These are phyloP conservation scores for Octodonta nipae DNA, from an alignment of 2,888 invertebrate genomes.

Conservation along the genomic window DNA sequence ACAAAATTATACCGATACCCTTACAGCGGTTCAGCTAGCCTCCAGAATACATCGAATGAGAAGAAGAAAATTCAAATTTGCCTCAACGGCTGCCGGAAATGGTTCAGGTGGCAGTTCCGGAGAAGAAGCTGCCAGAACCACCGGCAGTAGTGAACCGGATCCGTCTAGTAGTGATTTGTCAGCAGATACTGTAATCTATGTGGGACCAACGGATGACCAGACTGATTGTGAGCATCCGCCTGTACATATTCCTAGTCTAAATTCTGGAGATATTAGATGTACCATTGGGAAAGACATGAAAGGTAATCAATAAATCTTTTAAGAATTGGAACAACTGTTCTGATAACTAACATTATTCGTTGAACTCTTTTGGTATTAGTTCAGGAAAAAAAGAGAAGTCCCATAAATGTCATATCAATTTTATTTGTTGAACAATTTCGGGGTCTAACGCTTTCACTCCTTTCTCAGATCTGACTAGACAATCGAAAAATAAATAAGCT, in stretches of 20 bases:
- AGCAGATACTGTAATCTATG: conserved; percentile 95
- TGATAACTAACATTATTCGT: not conserved
- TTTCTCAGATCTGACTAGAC: no score
- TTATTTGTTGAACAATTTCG: no score
- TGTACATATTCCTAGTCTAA: conserved; percentile 76
- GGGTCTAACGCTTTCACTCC: no score
- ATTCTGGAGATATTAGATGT: conserved; percentile 72
- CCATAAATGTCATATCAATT: no score
- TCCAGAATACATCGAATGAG: conserved; percentile 87
- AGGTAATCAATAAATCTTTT: conserved; percentile 63
- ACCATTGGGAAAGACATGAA: no score
- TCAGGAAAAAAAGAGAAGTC: no score
- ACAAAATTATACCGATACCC: conserved; percentile 80
- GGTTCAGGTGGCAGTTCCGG: conserved; percentile 40
- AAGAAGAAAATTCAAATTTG: conserved; percentile 71
- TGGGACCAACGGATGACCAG: conserved; percentile 70
- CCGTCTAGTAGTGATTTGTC: conserved; percentile 94
- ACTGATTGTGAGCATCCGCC: conserved; percentile 94
- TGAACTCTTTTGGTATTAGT: no score
- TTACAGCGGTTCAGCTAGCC: conserved; percentile 89
- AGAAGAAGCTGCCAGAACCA: conserved; percentile 44
- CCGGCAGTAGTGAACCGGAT: conserved; percentile 76
- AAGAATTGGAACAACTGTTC: conserved; percentile 39
- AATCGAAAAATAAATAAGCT: no score
- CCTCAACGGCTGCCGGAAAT: conserved; percentile 45